A percentile compares a stretch with the other conserved stretches of the same genome.
Evolutionary conservation across 64 coral and sea anemone species (phyloP).

Genomic region (Actinia equina): DNA sequence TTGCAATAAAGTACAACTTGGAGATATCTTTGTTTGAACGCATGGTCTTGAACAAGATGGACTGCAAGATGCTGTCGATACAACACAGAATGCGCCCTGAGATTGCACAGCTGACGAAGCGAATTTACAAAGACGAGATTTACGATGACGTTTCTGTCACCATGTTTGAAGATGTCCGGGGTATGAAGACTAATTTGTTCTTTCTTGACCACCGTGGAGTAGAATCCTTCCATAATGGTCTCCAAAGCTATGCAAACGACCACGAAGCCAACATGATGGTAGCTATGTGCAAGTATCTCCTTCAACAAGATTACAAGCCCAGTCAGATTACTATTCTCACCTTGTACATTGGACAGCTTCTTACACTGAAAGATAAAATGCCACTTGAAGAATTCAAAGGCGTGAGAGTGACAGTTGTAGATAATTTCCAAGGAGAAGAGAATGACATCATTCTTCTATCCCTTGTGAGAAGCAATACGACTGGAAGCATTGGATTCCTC

Average conservation of each 20-base stretch:
- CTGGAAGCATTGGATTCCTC: conserved; percentile 63
- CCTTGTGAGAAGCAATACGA: conserved; percentile 68
- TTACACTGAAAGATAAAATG: conserved; percentile 61
- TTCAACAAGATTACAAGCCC: conserved; percentile 60
- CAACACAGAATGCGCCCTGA: conserved; percentile 82
- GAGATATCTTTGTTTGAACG: conserved; percentile 84
- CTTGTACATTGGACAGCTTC: conserved; percentile 76
- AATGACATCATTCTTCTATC: conserved; percentile 83
- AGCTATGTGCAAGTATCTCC: conserved; percentile 58
- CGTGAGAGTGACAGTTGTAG: conserved; percentile 62
- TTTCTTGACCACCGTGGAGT: conserved; percentile 64
- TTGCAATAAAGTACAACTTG: conserved; percentile 63
- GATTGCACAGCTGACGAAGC: conserved; percentile 61
- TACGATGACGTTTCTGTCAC: conserved; percentile 61
- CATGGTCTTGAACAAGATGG: conserved; percentile 80
- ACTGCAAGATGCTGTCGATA: conserved; percentile 60
- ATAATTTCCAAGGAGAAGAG: conserved; percentile 89
- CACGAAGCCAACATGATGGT: conserved; percentile 79
- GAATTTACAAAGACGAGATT: conserved; percentile 71
- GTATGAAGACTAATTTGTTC: conserved; percentile 67
- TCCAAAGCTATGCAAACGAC: conserved; percentile 69
- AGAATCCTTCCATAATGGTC: conserved; percentile 22
- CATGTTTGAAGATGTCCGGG: conserved; percentile 52
- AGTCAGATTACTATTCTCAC: conserved; percentile 76
- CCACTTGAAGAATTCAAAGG: conserved; percentile 52